Evolutionary conservation across 2,888 invertebrate species (phyloP).

Genomic region (Papilio protenor): DNA sequence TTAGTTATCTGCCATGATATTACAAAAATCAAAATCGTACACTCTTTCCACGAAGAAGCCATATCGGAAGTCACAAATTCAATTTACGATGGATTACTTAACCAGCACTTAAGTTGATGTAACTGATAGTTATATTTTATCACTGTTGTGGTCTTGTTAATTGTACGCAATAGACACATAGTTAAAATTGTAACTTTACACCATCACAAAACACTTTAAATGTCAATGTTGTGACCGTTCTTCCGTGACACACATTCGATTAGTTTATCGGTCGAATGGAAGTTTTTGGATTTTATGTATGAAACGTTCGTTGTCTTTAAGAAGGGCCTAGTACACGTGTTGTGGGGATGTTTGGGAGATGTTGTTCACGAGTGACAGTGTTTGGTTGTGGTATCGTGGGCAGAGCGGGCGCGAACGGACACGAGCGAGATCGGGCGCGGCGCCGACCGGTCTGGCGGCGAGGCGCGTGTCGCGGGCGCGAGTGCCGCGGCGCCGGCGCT

Average conservation of each 20-base stretch:
- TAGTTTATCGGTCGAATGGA: slow-evolving; percentile 49
- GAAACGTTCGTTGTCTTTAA: slow-evolving; percentile 47
- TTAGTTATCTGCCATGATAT: slow-evolving; percentile 68
- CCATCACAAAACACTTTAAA: slow-evolving; percentile 66
- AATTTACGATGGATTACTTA: slow-evolving; percentile 73
- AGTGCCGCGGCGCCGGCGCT: slow-evolving; percentile 79
- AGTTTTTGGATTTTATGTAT: slow-evolving; percentile 43
- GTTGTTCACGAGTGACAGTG: slow-evolving; percentile 45
- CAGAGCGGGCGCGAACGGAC: slow-evolving; percentile 58
- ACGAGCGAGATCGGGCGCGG: slow-evolving; percentile 70
- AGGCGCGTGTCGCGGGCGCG: slow-evolving; percentile 68
- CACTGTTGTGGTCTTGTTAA: slow-evolving; percentile 61
- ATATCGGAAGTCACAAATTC: slow-evolving; percentile 60
- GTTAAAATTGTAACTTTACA: slow-evolving; percentile 61
- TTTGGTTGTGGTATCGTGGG: slow-evolving; percentile 45
- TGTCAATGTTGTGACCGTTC: slow-evolving; percentile 57
- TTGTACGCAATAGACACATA: slow-evolving; percentile 65
- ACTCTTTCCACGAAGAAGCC: slow-evolving; percentile 70
- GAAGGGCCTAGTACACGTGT: slow-evolving; percentile 46
- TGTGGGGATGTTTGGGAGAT: slow-evolving; percentile 41
- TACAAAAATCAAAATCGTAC: slow-evolving; percentile 69
- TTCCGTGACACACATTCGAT: slow-evolving; percentile 64
- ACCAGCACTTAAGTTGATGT: slow-evolving; percentile 64
- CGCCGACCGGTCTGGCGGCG: slow-evolving; percentile 74
- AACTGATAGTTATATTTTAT: slow-evolving; percentile 61